Evolutionary conservation across 2,888 invertebrate genomes (phyloP), one percentile per base, ranked within the genome.

Genomic region (Geotrupes spiniger): DNA sequence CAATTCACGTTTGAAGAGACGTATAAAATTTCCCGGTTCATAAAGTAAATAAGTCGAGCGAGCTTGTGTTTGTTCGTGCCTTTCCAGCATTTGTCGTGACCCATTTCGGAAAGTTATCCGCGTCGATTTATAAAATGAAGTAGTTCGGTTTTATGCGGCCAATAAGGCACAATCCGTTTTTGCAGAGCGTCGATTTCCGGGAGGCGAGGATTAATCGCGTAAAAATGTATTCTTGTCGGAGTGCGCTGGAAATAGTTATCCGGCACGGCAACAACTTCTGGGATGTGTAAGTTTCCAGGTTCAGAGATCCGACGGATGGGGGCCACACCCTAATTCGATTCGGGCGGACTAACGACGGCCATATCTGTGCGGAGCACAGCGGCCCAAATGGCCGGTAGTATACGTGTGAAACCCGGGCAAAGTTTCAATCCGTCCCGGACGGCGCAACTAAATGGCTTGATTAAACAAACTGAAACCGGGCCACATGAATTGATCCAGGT

Each of bases 381-480:
- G 12, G 33, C 41, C 36, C 27, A 46, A 60, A 53, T 58, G 54
- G 57, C 54, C 57, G 54, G 53, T 50, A 56, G 52, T 51, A 54
- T 57, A 58, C 56, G 57, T 57, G 54, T 58, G 46, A 44, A 43
- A 44, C 53, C 57, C 54, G 55, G 51, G 55, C 49, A 51, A 58
- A 53, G 52, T 44, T 47, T 46, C 46, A 49, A 46, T 46, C 40
- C 33, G 31, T 40, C 40, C 46, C 33, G 36, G 36, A 39, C 21
- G 31, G 46, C n/a, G n/a, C 46, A 46, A 46, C 38, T 39, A 31
- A 46, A 46, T 40, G 33, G 17, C 46, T 46, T 41, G 41, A 46
- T 46, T 46, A 46, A 46, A 21, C 17, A 33, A 33, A 33, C 33
- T 14, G 11, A 15, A 33, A 33, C n/a, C 33, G 3, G 11, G 33